Evolutionary conservation across 2,888 invertebrate genomes (phyloP).

Genomic region (Meteorus cinctellus): DNA sequence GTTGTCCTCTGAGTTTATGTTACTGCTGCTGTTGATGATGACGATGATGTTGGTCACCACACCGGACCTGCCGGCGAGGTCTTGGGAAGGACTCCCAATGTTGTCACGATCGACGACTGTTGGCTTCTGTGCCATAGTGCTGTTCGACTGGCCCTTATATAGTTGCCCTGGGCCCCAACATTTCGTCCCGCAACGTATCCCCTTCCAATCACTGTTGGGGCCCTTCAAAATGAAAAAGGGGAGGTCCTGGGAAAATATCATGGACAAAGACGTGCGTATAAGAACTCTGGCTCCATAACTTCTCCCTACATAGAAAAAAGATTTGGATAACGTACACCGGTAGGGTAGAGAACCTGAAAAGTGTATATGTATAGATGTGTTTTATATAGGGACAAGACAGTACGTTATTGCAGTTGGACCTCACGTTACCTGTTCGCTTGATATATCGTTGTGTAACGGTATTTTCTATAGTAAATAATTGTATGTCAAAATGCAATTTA

Average conservation of each 20-base stretch:
- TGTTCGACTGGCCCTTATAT: conserved; percentile 59
- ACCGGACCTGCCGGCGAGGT: conserved; percentile 60
- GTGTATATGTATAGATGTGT: neutral
- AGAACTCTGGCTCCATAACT: conserved; percentile 20
- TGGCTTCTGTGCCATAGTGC: conserved; percentile 59
- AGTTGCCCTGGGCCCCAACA: conserved; percentile 49
- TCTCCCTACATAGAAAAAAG: neutral
- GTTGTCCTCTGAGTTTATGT: neutral
- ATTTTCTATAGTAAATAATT: conserved; percentile 30
- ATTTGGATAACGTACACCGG: conserved; percentile 21
- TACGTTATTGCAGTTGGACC: neutral
- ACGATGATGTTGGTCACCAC: conserved; percentile 38
- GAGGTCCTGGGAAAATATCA: conserved; percentile 67
- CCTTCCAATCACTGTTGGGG: conserved; percentile 40
- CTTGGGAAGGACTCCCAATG: conserved; percentile 49
- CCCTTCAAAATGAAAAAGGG: conserved; percentile 43
- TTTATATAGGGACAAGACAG: conserved; percentile 38
- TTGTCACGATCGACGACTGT: conserved; percentile 57
- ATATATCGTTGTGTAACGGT: conserved; percentile 39
- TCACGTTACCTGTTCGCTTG: conserved; percentile 52
- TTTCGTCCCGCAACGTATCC: conserved; percentile 33
- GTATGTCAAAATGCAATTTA: conserved; percentile 20
- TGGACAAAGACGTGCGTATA: conserved; percentile 54
- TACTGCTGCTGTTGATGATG: conserved; percentile 11
- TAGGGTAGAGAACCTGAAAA: conserved; percentile 1